Conservation (phyloP, 1,140 invertebrate species). For the Heliconius melpomene region DNA sequence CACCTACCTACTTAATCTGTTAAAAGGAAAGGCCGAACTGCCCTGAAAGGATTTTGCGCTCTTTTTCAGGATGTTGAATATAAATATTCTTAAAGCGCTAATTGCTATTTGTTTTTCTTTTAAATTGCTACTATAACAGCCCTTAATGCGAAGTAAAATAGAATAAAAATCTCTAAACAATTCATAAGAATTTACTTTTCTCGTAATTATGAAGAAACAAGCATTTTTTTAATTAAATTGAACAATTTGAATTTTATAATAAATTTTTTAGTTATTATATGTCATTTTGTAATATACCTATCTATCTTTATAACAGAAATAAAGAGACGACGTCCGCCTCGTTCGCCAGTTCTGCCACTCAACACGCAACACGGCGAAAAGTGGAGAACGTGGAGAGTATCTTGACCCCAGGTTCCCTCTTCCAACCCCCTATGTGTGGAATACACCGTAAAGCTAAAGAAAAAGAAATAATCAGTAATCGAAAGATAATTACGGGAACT, state of each 20-base stretch:
- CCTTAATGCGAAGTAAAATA: not conserved
- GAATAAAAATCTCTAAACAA: not conserved
- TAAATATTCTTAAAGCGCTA: not conserved
- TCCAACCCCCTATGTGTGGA: too few relatives aligned
- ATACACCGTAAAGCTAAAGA: too few relatives aligned
- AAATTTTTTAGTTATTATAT: too few relatives aligned
- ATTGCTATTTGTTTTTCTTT: conserved; percentile 3
- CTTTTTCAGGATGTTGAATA: not conserved
- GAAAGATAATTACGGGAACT: too few relatives aligned
- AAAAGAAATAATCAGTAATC: too few relatives aligned
- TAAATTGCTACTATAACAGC: not conserved
- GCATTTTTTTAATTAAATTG: not conserved
- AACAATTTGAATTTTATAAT: not conserved
- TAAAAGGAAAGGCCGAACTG: conserved; percentile 2
- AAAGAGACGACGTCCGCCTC: too few relatives aligned
- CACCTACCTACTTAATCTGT: not conserved
- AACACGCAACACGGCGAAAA: too few relatives aligned
- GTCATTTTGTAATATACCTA: too few relatives aligned
- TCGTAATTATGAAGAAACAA: not conserved
- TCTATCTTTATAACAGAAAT: too few relatives aligned
- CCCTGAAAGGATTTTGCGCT: not conserved
- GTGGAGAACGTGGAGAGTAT: too few relatives aligned
- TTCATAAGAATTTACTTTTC: not conserved
- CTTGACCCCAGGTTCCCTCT: too few relatives aligned
- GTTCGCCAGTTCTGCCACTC: too few relatives aligned